Evolutionary conservation across 2,797 vertebrate genomes (phyloP).

Genomic region (Typhlichthys eigenmanni): DNA sequence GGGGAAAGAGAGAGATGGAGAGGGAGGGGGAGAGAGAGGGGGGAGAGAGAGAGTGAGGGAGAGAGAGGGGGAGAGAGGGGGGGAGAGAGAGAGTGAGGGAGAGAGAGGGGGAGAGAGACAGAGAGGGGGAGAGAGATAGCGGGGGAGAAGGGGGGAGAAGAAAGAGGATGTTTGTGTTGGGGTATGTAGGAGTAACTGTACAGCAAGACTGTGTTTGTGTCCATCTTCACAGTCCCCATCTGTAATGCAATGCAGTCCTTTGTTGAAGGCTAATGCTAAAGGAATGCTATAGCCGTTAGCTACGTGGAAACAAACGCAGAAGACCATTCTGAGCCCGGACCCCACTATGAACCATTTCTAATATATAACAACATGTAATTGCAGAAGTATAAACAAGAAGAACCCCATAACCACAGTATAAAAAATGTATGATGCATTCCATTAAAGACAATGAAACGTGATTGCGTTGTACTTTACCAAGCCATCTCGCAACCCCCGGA

Average conservation of each 20-base stretch:
- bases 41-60: no score
- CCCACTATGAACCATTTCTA: no score
- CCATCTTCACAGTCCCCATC: conserved; percentile 28
- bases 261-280: conserved; percentile 11
- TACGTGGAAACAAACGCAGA: conserved; percentile 7
- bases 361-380: no score
- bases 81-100: no score
- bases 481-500: no score
- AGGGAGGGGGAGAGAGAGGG: not conserved
- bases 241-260: conserved; percentile 16
- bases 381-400: no score
- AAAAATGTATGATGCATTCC: no score
- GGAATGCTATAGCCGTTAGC: conserved; percentile 9
- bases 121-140: conserved; percentile 15
- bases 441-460: no score
- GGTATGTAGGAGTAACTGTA: conserved; percentile 33
- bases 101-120: not conserved
- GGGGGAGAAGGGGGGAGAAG: conserved; percentile 41
- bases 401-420: no score
- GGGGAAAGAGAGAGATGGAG: no score
- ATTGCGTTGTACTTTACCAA: no score
- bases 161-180: conserved; percentile 33
- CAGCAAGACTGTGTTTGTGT: conserved; percentile 1
- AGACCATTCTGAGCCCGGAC: conserved; percentile 29
- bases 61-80: no score